These are phyloP conservation scores for Drosophila arawakana DNA, from an alignment of 1,140 invertebrate species.

Conservation along the genomic window DNA sequence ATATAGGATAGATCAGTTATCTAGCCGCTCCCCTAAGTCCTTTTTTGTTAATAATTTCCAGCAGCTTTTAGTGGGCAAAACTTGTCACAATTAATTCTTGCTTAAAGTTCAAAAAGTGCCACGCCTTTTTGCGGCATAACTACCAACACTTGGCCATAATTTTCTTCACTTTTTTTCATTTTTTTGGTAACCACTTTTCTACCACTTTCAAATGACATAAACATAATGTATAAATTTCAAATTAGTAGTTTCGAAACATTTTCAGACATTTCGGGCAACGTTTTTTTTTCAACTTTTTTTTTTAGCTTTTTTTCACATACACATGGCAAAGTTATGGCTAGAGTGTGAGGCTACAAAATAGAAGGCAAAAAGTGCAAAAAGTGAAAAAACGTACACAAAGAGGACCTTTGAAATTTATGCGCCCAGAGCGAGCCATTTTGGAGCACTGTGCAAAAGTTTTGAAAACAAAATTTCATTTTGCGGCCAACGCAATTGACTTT, in stretches of 20 bases:
- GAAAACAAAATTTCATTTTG: conserved; percentile 70
- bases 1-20: conserved; percentile 36
- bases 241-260: conserved; percentile 33
- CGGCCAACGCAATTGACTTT: conserved; percentile 73
- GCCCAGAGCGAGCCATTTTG: conserved; percentile 74
- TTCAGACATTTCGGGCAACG: neutral
- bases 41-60: neutral
- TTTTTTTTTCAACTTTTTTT: too few species aligned
- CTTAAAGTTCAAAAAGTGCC: neutral
- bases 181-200: conserved; percentile 1
- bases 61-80: neutral
- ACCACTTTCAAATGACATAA: conserved; percentile 27
- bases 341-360: conserved; percentile 6
- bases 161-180: conserved; percentile 1
- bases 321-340: conserved; percentile 28
- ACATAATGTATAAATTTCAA: conserved; percentile 46
- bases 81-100: conserved; percentile 25
- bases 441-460: conserved; percentile 62
- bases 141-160: neutral
- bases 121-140: neutral
- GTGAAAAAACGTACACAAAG: conserved; percentile 30
- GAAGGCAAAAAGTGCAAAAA: neutral
- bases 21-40: conserved; percentile 1
- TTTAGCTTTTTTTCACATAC: neutral
- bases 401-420: conserved; percentile 71